A percentile compares a stretch with the other conserved stretches of the same genome.
These are phyloP conservation scores for Characodon lateralis DNA, from an alignment of 2,797 vertebrate species.

Conservation along the genomic window DNA sequence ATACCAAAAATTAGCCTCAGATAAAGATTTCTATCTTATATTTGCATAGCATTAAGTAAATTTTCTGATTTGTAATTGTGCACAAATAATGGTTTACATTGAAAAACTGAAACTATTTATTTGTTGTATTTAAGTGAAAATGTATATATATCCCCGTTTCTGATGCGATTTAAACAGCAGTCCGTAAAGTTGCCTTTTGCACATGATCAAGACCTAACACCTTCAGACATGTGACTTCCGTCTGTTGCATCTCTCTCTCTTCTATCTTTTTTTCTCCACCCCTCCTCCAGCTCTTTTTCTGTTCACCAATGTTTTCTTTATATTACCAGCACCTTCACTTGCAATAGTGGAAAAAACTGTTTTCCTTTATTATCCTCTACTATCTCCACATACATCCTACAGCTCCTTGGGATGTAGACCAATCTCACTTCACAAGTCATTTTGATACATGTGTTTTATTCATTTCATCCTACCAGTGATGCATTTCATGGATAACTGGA, in stretches of 20 bases:
- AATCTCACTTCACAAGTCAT: background rate
- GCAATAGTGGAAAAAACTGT: conserved; percentile 11
- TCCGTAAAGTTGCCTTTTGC: conserved; percentile 78
- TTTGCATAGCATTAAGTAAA: no score
- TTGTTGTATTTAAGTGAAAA: background rate
- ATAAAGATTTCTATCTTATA: background rate
- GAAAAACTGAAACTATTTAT: background rate
- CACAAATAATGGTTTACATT: background rate
- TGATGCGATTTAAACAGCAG: conserved; percentile 73
- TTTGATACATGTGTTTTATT: background rate
- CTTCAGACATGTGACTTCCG: conserved; percentile 80
- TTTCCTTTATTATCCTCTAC: background rate
- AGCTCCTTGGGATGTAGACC: conserved; percentile 6
- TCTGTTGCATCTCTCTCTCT: conserved; percentile 70
- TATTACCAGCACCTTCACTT: conserved; percentile 13
- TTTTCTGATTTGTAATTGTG: background rate
- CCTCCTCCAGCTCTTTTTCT: conserved; percentile 27
- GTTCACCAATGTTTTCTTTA: conserved; percentile 41
- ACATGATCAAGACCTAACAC: conserved; percentile 79
- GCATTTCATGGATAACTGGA: background rate
- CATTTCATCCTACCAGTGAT: background rate
- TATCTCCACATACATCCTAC: background rate
- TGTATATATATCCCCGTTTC: conserved; percentile 21
- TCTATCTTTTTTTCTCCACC: conserved; percentile 35
- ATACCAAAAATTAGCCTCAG: background rate